Base-by-base conservation (phyloP, 2,888 invertebrate genomes). In the Agonum fuliginosum region DNA sequence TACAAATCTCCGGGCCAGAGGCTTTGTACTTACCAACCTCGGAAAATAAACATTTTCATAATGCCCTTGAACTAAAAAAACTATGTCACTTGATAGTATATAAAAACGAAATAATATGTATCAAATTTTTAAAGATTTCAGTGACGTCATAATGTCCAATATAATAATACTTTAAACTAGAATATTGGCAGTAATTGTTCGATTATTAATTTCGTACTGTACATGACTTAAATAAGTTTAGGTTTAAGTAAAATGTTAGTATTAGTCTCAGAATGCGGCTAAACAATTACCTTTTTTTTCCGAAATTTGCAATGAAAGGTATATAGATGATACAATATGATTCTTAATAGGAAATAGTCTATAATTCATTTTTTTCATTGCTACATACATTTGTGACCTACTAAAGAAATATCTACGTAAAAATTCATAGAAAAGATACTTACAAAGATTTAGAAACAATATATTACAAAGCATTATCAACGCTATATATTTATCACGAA, bases 311-410 rank as follows among this genome's bases (percentile, higher is more conserved):
- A 41, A 67, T 67, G 67, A 67, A 54, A 67, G 67, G 62, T 20
- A 12, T 10, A n/a, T 17, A 67, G 62, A 67, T 67, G 67, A 41
- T 67, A 65, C 46, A 74, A 46, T 19, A 19, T 54, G 20, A 41
- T 22, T 17, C 37, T n/a, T 74, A 74, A 73, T 54, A 62, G 65
- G 62, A 74, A 74, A 74, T 74, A 74, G 65, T 74, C 65, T 74
- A 46, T 77, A 77, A 74, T 70, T 70, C 43, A 24, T 54, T 73
- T 72, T 72, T 58, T 72, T 72, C 72, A 54, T 72, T 69, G 69
- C 72, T 72, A 72, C 72, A 72, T 72, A 54, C 37, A 58, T 51
- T 71, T 34, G 54, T 72, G 58, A 37, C 12, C 27, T 20, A 71
- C 51, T 48, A 51, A 22, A 54, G 34, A 54, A 54, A 72, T 34